Evolutionary conservation across 1,140 invertebrate species (phyloP).

Genomic region (Helicoverpa armigera): DNA sequence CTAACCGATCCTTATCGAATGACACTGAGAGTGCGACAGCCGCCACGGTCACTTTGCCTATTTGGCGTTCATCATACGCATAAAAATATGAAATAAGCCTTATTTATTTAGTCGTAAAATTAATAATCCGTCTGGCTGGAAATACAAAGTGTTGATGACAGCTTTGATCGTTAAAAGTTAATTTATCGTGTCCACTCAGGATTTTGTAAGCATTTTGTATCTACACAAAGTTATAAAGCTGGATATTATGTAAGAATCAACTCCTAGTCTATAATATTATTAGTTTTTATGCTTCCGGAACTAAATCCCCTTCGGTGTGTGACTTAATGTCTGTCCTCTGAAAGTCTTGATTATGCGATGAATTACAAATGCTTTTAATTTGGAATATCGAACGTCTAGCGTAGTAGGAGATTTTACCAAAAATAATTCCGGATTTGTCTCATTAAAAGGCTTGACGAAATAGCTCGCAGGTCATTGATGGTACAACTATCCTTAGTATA

Average conservation of each 20-base stretch:
- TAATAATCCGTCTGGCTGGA: constrained; percentile 20
- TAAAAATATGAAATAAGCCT: constrained; percentile 9
- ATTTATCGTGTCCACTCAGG: constrained; percentile 4
- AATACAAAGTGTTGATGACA: background rate
- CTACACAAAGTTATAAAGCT: background rate
- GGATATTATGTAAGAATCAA: background rate
- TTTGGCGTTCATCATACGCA: background rate
- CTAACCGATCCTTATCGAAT: constrained; percentile 28
- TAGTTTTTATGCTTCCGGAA: too few species aligned
- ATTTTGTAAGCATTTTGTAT: background rate
- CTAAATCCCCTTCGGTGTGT: too few species aligned
- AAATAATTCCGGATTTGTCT: too few species aligned
- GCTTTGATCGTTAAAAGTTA: constrained; percentile 4
- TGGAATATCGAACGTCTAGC: too few species aligned
- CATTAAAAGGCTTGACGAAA: too few species aligned
- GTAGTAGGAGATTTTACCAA: too few species aligned
- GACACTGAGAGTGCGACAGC: constrained; percentile 23
- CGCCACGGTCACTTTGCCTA: constrained; percentile 23
- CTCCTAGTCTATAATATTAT: too few species aligned
- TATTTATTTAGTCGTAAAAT: constrained; percentile 29
- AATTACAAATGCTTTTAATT: too few species aligned
- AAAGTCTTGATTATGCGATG: too few species aligned
- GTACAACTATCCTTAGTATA: background rate
- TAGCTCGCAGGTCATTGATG: too few species aligned
- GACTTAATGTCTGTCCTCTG: too few species aligned